phyloP scores from a whole-genome alignment of 2,888 invertebrate species.

The Drosophila quasianomalipes region DNA sequence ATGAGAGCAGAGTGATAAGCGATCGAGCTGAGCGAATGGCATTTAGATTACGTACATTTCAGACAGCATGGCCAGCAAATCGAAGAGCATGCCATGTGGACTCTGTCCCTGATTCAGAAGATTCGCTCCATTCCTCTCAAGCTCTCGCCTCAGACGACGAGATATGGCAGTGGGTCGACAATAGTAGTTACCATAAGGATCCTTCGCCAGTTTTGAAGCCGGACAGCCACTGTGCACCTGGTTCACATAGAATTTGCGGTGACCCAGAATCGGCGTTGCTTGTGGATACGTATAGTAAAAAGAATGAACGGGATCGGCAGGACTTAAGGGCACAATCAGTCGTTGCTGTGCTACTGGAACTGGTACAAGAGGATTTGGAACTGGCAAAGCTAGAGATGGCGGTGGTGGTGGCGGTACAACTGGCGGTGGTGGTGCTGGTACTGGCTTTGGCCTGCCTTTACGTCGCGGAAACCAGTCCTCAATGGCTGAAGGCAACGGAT shows the following conservation, averaged over 20 bases:
- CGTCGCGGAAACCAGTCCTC: conserved; percentile 59
- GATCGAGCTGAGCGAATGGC: not conserved
- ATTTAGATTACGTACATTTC: conserved; percentile 49
- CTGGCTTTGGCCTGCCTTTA: conserved; percentile 43
- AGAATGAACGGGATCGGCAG: conserved; percentile 68
- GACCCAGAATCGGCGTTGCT: conserved; percentile 39
- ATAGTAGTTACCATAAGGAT: conserved; percentile 64
- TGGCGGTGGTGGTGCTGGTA: conserved; percentile 32
- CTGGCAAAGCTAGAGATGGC: conserved; percentile 15
- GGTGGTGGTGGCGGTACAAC: conserved; percentile 49
- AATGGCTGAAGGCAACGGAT: conserved; percentile 74
- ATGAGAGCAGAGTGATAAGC: not conserved
- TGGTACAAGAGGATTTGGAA: conserved; percentile 10
- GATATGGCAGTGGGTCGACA: conserved; percentile 44
- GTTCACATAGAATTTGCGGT: conserved; percentile 49
- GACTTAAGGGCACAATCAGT: conserved; percentile 60
- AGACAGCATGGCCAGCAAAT: conserved; percentile 55
- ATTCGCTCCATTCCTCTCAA: conserved; percentile 43
- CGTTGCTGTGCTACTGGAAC: conserved; percentile 36
- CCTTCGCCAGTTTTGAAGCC: conserved; percentile 59
- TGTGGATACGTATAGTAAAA: conserved; percentile 68
- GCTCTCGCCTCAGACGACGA: conserved; percentile 54
- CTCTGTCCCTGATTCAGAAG: conserved; percentile 42
- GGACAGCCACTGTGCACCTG: conserved; percentile 58
- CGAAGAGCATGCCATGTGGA: conserved; percentile 67